Evolutionary conservation across 1,140 invertebrate genomes (phyloP).

Genomic region (Heliothis virescens): DNA sequence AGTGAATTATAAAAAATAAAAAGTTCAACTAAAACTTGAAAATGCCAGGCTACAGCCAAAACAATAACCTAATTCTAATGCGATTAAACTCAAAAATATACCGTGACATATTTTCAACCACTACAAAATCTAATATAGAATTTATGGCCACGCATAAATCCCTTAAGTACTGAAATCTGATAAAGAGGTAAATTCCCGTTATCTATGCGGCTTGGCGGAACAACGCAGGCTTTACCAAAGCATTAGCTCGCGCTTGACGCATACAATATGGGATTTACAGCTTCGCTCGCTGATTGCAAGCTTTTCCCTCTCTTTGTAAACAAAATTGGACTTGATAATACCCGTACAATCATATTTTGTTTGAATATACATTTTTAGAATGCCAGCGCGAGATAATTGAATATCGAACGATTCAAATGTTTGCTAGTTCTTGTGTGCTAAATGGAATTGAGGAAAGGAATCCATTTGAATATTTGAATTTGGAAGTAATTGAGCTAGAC

Average conservation of each 20-base stretch:
- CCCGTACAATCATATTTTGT: conserved; percentile 23
- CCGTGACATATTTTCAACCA: not conserved
- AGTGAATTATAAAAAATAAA: no score
- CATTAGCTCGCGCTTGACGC: conserved; percentile 33
- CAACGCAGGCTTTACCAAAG: not conserved
- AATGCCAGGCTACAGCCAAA: not conserved
- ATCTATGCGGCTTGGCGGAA: conserved; percentile 28
- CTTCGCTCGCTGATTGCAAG: conserved; percentile 40
- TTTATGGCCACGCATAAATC: conserved; percentile 22
- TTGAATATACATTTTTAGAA: conserved; percentile 10
- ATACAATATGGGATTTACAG: conserved; percentile 29
- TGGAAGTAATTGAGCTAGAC: not conserved
- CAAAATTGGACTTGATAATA: conserved; percentile 6
- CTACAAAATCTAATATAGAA: conserved; percentile 35
- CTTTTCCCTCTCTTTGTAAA: conserved; percentile 22
- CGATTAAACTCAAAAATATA: no score
- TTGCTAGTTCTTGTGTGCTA: no score
- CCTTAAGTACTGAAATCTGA: conserved; percentile 37
- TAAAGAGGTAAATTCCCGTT: conserved; percentile 33
- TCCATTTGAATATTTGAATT: conserved; percentile 26
- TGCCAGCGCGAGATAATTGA: conserved; percentile 10
- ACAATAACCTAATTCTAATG: not conserved
- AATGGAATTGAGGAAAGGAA: not conserved
- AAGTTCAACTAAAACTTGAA: not conserved
- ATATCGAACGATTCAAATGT: not conserved